A percentile compares a stretch with the other conserved stretches of the same genome.
Conservation (phyloP, 2,797 vertebrate genomes). For the Sebastes matsubarae region DNA sequence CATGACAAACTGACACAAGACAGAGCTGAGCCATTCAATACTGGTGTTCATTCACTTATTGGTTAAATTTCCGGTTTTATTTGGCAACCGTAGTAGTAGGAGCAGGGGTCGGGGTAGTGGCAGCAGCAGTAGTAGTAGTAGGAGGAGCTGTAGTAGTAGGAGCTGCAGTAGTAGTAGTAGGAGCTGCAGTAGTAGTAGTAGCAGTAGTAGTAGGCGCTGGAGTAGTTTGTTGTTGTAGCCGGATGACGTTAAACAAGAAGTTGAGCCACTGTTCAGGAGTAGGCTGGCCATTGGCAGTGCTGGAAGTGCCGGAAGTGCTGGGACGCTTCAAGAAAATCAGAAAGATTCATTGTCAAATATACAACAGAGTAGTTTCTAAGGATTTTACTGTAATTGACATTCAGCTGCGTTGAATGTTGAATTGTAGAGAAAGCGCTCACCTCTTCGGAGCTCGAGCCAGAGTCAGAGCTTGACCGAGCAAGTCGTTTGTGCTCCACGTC, state of each 20-base stretch:
- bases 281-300: neutral
- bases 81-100: neutral
- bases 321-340: neutral
- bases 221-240: neutral
- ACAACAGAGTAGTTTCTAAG: neutral
- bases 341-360: neutral
- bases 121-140: neutral
- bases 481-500: neutral
- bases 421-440: neutral
- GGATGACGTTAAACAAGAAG: neutral
- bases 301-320: no score
- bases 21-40: neutral
- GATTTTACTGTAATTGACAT: neutral
- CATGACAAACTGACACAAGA: neutral
- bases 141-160: neutral
- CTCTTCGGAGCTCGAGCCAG: neutral
- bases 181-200: neutral
- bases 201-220: neutral
- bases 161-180: neutral
- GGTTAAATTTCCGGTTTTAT: neutral
- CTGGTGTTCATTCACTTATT: neutral
- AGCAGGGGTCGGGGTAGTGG: neutral
- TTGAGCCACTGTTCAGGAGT: accelerated
- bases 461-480: neutral
- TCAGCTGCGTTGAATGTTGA: neutral